Evolutionary conservation across 2,797 vertebrate species (phyloP).

Genomic region (Sebastes minor): DNA sequence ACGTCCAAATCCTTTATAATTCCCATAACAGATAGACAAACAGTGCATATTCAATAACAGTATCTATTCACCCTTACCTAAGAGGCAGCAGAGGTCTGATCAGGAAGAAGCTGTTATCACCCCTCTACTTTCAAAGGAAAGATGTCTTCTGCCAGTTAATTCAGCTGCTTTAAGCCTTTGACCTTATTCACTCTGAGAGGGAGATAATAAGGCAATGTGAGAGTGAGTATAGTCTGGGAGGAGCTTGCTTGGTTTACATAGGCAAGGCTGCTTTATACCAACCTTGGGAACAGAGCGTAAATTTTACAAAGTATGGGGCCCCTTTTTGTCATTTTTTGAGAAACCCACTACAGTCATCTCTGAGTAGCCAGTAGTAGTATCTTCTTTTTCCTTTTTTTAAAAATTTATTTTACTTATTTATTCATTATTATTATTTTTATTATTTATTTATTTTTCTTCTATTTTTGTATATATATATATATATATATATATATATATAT

Average conservation of each 20-base stretch:
- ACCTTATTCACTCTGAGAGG: slow-evolving; percentile 8
- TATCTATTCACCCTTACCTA: neutral
- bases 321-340: too few species aligned
- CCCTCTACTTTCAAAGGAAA: neutral
- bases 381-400: too few species aligned
- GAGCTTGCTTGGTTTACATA: neutral
- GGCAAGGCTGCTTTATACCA: neutral
- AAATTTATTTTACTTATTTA: too few species aligned
- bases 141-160: neutral
- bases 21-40: neutral
- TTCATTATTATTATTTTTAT: too few species aligned
- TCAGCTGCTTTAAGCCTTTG: slow-evolving; percentile 12
- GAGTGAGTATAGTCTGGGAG: slow-evolving; percentile 19
- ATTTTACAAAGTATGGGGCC: too few species aligned
- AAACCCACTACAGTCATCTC: too few species aligned
- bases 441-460: too few species aligned
- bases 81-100: slow-evolving; percentile 6
- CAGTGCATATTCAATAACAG: neutral
- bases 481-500: too few species aligned
- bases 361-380: too few species aligned
- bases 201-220: neutral
- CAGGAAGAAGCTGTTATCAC: neutral
- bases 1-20: neutral
- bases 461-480: too few species aligned
- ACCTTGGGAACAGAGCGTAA: too few species aligned